phyloP scores from a whole-genome alignment of 1,140 invertebrate genomes.

The Ips nitidus region DNA sequence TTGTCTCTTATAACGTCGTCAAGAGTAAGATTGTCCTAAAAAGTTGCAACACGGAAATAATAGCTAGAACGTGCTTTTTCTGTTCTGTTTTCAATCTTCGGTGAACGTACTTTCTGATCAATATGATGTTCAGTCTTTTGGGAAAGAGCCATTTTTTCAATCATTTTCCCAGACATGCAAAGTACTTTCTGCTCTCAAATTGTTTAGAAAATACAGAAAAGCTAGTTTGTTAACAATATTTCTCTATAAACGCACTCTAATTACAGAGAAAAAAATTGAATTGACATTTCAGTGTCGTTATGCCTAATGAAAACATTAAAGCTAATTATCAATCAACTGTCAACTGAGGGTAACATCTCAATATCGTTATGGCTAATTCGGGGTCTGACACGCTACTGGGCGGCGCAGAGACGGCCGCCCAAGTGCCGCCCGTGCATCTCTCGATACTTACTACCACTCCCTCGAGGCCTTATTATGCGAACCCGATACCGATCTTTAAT shows the following conservation, averaged over 20 bases:
- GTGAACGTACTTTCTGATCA: no score
- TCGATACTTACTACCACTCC: slow-evolving; percentile 26
- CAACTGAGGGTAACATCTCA: slow-evolving; percentile 9
- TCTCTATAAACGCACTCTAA: no score
- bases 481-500: slow-evolving; percentile 46
- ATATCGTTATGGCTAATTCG: slow-evolving; percentile 15
- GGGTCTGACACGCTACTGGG: background rate
- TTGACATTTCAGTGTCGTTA: background rate
- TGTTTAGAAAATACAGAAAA: slow-evolving; percentile 2
- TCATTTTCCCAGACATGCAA: background rate
- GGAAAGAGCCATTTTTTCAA: no score
- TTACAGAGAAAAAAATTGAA: no score
- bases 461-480: slow-evolving; percentile 39
- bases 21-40: no score
- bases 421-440: background rate
- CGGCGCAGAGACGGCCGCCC: background rate
- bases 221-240: no score
- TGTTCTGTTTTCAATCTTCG: no score
- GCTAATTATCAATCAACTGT: slow-evolving; percentile 9
- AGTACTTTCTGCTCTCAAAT: background rate
- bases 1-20: no score
- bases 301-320: slow-evolving; percentile 7
- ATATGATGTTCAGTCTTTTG: no score
- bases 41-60: no score
- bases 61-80: no score